Conservation (phyloP, 2,797 vertebrate genomes). For the Carduelis carduelis region DNA sequence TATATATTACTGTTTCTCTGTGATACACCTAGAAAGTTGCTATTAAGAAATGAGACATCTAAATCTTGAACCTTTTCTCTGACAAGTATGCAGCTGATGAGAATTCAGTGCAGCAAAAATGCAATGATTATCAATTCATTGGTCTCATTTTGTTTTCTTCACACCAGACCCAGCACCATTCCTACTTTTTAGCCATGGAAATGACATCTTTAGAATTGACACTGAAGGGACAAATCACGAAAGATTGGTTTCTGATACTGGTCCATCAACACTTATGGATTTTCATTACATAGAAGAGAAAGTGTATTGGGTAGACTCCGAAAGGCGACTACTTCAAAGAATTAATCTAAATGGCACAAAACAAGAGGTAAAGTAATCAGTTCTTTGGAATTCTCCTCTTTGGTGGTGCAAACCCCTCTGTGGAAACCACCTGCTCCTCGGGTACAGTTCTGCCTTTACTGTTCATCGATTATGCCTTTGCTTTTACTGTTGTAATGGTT, state of each 20-base stretch:
- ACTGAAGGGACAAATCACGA: constrained; percentile 82
- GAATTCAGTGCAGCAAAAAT: neutral
- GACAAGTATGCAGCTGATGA: neutral
- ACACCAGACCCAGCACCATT: constrained; percentile 83
- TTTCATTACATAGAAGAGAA: constrained; percentile 82
- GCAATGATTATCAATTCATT: neutral
- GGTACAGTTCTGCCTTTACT: neutral
- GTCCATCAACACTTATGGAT: constrained; percentile 79
- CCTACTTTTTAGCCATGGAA: constrained; percentile 86
- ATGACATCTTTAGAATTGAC: constrained; percentile 83
- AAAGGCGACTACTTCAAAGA: constrained; percentile 82
- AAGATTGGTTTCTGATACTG: constrained; percentile 76
- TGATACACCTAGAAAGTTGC: neutral
- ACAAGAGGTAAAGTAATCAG: constrained; percentile 79
- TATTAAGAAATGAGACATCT: neutral
- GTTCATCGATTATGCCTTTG: neutral
- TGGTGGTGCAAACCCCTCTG: neutral
- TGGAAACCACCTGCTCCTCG: neutral
- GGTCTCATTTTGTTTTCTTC: neutral
- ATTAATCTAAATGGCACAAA: constrained; percentile 79
- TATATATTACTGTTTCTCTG: neutral
- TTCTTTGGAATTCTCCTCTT: neutral
- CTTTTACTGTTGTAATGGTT: neutral
- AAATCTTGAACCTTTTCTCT: neutral
- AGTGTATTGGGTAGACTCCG: constrained; percentile 87